Evolutionary conservation across 2,888 invertebrate genomes (phyloP).

Genomic region (Camponotus fellah): DNA sequence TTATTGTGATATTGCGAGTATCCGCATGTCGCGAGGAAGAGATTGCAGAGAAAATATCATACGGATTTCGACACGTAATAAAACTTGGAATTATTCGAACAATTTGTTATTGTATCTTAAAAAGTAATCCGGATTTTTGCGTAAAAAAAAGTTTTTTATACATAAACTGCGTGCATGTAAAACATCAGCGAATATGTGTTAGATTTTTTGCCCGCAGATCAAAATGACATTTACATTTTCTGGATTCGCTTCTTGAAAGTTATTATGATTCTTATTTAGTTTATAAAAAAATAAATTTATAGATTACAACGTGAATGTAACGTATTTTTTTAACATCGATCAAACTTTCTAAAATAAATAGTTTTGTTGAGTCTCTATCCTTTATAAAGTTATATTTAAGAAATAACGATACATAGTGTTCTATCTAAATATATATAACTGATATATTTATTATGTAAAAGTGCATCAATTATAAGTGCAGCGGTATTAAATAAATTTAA

Average conservation of each 20-base stretch:
- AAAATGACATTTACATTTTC: background rate
- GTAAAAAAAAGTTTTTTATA: slow-evolving; percentile 5
- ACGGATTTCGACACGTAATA: background rate
- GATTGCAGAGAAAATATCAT: slow-evolving; percentile 13
- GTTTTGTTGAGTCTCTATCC: background rate
- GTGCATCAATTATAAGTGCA: background rate
- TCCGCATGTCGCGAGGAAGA: background rate
- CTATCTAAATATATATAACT: background rate
- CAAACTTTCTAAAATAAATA: background rate
- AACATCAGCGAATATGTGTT: background rate
- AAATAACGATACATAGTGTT: background rate
- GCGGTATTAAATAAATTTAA: background rate
- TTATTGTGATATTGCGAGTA: slow-evolving; percentile 16
- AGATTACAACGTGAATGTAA: background rate
- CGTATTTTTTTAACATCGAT: background rate
- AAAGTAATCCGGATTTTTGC: slow-evolving; percentile 5
- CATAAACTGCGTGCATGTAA: background rate
- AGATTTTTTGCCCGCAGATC: background rate
- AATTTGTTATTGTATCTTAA: background rate
- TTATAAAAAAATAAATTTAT: background rate
- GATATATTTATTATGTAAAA: background rate
- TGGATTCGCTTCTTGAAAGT: background rate
- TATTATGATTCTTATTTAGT: background rate
- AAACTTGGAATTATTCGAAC: background rate
- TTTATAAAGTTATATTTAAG: background rate